Percentiles rank a stretch among this genome's conserved stretches.
phyloP scores from a whole-genome alignment of 2,797 vertebrate genomes.

The Darevskia nairensis region DNA sequence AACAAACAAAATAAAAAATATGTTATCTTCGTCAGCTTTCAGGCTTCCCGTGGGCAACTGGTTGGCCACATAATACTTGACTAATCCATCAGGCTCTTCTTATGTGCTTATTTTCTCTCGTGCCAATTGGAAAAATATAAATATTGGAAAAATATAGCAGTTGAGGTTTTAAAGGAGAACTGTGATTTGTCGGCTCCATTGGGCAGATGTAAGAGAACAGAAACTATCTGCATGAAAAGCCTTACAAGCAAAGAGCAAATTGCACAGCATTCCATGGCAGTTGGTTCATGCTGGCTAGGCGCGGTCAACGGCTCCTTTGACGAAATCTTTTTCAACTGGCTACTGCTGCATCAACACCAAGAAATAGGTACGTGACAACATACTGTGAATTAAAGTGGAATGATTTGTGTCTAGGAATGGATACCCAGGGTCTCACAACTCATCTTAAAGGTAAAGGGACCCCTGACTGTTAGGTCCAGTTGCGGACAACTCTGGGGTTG shows the following conservation, averaged over 20 bases:
- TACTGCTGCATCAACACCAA: neutral
- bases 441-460: neutral
- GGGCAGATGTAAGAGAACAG: neutral
- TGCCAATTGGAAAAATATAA: too few relatives aligned
- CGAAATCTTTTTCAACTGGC: neutral
- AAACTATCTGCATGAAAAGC: neutral
- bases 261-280: neutral
- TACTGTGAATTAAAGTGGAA: neutral
- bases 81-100: too few relatives aligned
- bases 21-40: too few relatives aligned
- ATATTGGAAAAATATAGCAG: too few relatives aligned
- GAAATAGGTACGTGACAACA: neutral
- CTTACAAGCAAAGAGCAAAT: neutral
- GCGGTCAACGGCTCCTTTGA: neutral
- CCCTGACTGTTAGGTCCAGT: too few relatives aligned
- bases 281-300: neutral
- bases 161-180: neutral
- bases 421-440: too few relatives aligned
- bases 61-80: too few relatives aligned
- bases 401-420: neutral
- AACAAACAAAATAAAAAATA: too few relatives aligned
- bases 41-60: too few relatives aligned
- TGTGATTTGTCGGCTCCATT: too few relatives aligned
- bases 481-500: too few relatives aligned
- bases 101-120: too few relatives aligned